These are phyloP conservation scores for Chaetodon auriga DNA, from an alignment of 2,113 vertebrate species.

Conservation along the genomic window DNA sequence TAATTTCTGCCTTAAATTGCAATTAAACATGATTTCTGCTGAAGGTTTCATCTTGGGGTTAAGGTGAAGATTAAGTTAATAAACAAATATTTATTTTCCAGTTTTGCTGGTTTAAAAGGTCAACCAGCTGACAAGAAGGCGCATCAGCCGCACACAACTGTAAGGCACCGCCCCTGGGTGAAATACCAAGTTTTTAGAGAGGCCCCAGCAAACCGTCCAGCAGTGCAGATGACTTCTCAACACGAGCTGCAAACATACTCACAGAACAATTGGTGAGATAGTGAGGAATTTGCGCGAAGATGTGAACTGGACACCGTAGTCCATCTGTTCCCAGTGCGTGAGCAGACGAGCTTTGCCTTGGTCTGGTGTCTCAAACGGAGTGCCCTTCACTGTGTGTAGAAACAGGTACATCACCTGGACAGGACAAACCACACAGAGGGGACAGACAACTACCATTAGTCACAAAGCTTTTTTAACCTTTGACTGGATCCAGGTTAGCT, in stretches of 20 bases:
- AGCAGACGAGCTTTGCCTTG: slow-evolving; percentile 94
- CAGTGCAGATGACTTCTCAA: neutral
- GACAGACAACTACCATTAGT: neutral
- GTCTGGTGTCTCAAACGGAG: slow-evolving; percentile 94
- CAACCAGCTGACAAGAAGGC: no score
- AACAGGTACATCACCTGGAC: slow-evolving; percentile 93
- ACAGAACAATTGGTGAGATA: slow-evolving; percentile 94
- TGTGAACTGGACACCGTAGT: slow-evolving; percentile 94
- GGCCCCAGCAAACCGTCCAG: neutral
- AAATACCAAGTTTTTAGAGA: no score
- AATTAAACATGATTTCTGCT: no score
- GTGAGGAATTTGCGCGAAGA: slow-evolving; percentile 95
- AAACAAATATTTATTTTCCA: no score
- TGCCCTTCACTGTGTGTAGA: slow-evolving; percentile 94
- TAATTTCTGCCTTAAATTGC: no score
- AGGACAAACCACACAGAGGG: slow-evolving; percentile 14
- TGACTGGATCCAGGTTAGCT: no score
- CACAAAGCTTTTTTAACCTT: neutral
- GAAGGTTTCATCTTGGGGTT: no score
- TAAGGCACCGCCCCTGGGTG: no score
- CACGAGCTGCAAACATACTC: slow-evolving; percentile 71
- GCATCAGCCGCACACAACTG: no score
- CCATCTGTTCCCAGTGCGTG: slow-evolving; percentile 97
- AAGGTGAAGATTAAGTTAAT: no score
- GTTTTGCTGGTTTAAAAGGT: no score